Conservation (phyloP, 2,113 vertebrate genomes). For the Andinoacara biseriatus region DNA sequence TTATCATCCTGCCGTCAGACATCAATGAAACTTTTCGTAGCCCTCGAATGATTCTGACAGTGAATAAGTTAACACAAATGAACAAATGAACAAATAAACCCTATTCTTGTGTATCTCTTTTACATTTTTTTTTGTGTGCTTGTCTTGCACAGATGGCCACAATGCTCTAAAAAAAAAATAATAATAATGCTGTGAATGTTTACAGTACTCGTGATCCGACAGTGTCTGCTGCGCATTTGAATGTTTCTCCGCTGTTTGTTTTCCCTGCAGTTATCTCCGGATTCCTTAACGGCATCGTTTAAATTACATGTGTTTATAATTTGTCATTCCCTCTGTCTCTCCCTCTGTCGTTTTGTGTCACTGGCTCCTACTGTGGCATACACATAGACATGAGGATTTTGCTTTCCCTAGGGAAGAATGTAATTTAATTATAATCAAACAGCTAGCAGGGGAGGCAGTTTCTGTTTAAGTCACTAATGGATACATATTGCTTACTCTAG, state of each 20-base stretch:
- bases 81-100: slow-evolving; percentile 1
- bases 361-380: slow-evolving; percentile 64
- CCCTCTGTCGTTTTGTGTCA: slow-evolving; percentile 52
- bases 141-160: neutral
- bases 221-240: slow-evolving; percentile 34
- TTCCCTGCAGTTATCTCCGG: slow-evolving; percentile 55
- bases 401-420: slow-evolving; percentile 77
- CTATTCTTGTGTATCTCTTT: neutral
- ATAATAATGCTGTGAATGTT: slow-evolving; percentile 19
- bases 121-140: neutral
- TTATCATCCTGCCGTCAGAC: slow-evolving; percentile 25
- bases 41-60: slow-evolving; percentile 12
- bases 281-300: slow-evolving; percentile 70
- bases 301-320: slow-evolving; percentile 74
- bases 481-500: slow-evolving; percentile 76
- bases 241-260: slow-evolving; percentile 57
- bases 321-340: slow-evolving; percentile 70
- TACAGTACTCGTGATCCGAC: neutral
- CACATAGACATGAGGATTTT: slow-evolving; percentile 66
- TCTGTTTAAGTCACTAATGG: slow-evolving; percentile 78
- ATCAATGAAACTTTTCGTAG: slow-evolving; percentile 22
- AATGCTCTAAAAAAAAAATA: slow-evolving; percentile 15
- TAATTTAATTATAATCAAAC: slow-evolving; percentile 89
- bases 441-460: slow-evolving; percentile 82
- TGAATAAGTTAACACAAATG: slow-evolving; percentile 4